Evolutionary conservation across 2,888 invertebrate species (phyloP), one percentile per base, ranked within the genome.

Genomic region (Andrena hattorfiana): DNA sequence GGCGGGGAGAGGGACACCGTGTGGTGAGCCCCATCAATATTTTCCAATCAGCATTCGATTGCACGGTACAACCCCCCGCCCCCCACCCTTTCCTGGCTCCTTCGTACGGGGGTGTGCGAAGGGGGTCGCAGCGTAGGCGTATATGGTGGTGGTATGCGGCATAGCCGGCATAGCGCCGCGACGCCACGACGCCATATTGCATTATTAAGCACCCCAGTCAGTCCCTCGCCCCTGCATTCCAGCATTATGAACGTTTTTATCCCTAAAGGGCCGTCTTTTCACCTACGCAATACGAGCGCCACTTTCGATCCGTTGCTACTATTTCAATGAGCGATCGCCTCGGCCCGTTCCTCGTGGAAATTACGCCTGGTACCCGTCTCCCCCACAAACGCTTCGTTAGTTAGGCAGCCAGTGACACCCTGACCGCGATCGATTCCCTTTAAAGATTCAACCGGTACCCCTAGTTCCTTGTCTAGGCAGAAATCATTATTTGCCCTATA

Each of bases 101-200:
- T 60, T 73, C 63, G 49, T n/a, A 67, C 49, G 66, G 76, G 42
- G 72, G 78, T 67, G 64, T 71, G 75, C 51, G 54, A 68, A 78
- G 74, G 75, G 75, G 83, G 73, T 71, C 72, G 49, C 62, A 68
- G 87, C 83, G 90, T 91, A 86, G 92, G 92, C 89, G 90, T 90
- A 91, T 91, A 92, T 92, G 90, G 89, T 91, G 89, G 90, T 88
- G 91, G 92, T 92, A 92, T 92, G 91, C 92, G 91, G 92, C 93
- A 94, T 94, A 93, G 92, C 88, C 89, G 90, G 91, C 92, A 94
- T 94, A 93, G 93, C 93, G 91, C 88, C 90, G 90, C 92, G 92
- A 91, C 92, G 91, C 91, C 89, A 85, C 87, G 90, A 90, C 92
- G 92, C 92, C 93, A 93, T 94, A 93, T 93, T 93, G 93, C 93